These are phyloP conservation scores for Microchrysa polita DNA, from an alignment of 2,888 invertebrate species.

Conservation along the genomic window DNA sequence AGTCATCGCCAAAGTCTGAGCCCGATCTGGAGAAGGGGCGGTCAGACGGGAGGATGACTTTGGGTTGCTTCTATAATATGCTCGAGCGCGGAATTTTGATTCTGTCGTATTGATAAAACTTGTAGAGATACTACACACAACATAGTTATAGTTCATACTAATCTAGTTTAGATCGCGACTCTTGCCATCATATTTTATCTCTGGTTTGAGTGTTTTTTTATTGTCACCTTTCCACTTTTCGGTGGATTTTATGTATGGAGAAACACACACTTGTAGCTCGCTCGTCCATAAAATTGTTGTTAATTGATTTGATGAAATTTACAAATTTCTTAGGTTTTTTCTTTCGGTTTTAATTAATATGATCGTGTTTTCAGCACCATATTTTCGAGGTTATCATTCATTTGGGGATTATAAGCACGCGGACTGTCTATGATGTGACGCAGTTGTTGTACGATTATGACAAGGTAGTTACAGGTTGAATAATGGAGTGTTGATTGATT, in stretches of 20 bases:
- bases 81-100: slow-evolving; percentile 6
- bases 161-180: slow-evolving; percentile 1
- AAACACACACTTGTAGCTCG: neutral
- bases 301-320: slow-evolving; percentile 31
- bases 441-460: no score
- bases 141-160: slow-evolving; percentile 1
- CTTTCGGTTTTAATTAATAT: neutral
- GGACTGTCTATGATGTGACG: no score
- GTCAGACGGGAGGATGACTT: no score
- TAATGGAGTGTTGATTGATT: no score
- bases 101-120: neutral
- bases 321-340: slow-evolving; percentile 2
- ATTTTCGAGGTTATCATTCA: no score
- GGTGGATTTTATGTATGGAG: neutral
- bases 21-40: neutral
- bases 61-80: neutral
- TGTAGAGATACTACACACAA: neutral
- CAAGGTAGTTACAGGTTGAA: no score
- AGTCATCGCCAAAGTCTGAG: neutral
- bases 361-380: neutral
- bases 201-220: neutral
- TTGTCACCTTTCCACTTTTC: slow-evolving; percentile 1
- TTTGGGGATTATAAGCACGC: no score
- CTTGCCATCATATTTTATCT: neutral
- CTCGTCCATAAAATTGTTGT: slow-evolving; percentile 7